Conservation (phyloP, 2,888 invertebrate genomes). For the Serripes groenlandicus region DNA sequence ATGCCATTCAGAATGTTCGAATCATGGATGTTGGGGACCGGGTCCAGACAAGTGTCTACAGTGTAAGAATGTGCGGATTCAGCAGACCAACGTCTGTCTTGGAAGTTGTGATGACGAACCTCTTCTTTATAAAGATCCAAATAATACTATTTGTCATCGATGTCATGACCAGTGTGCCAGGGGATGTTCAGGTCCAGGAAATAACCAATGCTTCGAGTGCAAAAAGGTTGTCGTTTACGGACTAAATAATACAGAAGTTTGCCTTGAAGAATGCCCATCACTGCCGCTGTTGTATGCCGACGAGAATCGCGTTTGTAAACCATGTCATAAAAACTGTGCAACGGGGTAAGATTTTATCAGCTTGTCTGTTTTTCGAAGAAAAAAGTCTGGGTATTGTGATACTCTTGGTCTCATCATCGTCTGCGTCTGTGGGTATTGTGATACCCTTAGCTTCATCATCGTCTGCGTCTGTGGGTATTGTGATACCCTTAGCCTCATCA, state of each 20-base stretch:
- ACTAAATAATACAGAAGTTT: slow-evolving; percentile 85
- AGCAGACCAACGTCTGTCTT: slow-evolving; percentile 77
- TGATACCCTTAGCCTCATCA: too few relatives aligned
- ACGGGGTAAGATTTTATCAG: slow-evolving; percentile 88
- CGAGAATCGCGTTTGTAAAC: slow-evolving; percentile 91
- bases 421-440: too few relatives aligned
- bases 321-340: slow-evolving; percentile 95
- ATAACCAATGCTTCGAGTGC: slow-evolving; percentile 93
- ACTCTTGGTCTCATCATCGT: too few relatives aligned
- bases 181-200: slow-evolving; percentile 93
- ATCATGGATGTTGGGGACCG: slow-evolving; percentile 98
- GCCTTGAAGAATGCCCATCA: slow-evolving; percentile 94
- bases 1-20: slow-evolving; percentile 95
- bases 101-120: slow-evolving; percentile 70
- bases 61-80: slow-evolving; percentile 91
- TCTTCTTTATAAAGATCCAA: slow-evolving; percentile 93
- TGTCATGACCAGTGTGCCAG: slow-evolving; percentile 96
- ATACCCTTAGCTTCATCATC: too few relatives aligned
- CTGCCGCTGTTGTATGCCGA: slow-evolving; percentile 90
- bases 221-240: slow-evolving; percentile 89
- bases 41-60: slow-evolving; percentile 95
- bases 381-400: too few relatives aligned
- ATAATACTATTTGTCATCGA: slow-evolving; percentile 90
- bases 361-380: too few relatives aligned
- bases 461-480: too few relatives aligned